A percentile compares a stretch with the other conserved stretches of the same genome.
Evolutionary conservation across 2,113 vertebrate genomes (phyloP).

Genomic region (Platichthys flesus): DNA sequence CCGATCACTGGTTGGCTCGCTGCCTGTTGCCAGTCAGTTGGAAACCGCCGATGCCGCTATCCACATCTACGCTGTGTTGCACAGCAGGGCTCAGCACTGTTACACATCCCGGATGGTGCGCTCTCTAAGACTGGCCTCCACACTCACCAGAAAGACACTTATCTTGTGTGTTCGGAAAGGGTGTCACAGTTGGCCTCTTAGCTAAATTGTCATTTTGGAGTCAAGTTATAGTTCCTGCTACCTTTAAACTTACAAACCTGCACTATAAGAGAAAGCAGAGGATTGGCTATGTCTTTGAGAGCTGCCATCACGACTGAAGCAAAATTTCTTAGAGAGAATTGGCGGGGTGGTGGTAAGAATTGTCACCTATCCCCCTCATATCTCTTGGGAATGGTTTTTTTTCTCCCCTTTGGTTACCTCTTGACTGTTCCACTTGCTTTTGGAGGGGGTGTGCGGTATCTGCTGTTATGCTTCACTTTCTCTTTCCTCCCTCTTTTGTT

Average conservation of each 20-base stretch:
- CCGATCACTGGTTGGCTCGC: conserved; percentile 37
- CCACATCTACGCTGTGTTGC: conserved; percentile 37
- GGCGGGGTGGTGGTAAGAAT: conserved; percentile 37
- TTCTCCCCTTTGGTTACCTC: conserved; percentile 45
- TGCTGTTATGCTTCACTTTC: conserved; percentile 76
- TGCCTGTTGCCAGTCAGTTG: conserved; percentile 44
- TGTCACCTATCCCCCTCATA: conserved; percentile 34
- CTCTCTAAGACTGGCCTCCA: conserved; percentile 60
- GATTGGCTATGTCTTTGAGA: conserved; percentile 52
- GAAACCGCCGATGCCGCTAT: conserved; percentile 44
- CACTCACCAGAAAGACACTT: not conserved
- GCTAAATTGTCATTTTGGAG: conserved; percentile 12
- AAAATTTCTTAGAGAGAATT: conserved; percentile 49
- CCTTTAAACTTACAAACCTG: not conserved
- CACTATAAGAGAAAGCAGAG: not conserved
- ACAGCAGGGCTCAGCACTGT: conserved; percentile 47
- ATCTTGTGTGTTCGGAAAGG: not conserved
- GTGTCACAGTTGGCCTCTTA: conserved; percentile 11
- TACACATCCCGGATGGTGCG: conserved; percentile 62
- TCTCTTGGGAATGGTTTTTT: conserved; percentile 51
- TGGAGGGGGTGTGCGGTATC: conserved; percentile 62
- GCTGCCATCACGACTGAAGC: conserved; percentile 60
- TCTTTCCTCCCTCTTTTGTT: conserved; percentile 60
- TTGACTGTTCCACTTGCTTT: conserved; percentile 63
- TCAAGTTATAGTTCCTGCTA: not conserved